Evolutionary conservation across 2,113 vertebrate species (phyloP).

Genomic region (Carlito syrichta): DNA sequence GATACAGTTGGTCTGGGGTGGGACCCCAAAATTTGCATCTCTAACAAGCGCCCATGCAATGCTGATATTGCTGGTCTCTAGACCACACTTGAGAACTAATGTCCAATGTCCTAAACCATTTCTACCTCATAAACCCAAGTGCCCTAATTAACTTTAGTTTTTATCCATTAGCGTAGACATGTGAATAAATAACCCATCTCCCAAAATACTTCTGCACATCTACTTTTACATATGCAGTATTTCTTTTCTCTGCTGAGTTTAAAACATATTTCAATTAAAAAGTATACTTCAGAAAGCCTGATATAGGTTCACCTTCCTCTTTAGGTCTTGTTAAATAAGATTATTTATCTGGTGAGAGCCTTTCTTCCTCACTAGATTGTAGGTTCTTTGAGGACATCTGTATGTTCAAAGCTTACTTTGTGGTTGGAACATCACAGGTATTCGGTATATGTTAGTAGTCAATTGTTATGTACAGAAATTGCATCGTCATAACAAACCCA

Average conservation of each 20-base stretch:
- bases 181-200: background rate
- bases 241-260: constrained; percentile 14
- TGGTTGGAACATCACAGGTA: background rate
- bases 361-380: background rate
- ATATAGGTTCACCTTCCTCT: background rate
- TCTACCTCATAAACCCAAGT: background rate
- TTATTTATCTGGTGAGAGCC: background rate
- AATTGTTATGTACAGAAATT: background rate
- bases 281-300: background rate
- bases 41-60: background rate
- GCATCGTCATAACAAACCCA: background rate
- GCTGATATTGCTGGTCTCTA: background rate
- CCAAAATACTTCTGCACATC: background rate
- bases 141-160: background rate
- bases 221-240: background rate
- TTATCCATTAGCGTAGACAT: background rate
- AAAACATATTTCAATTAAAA: background rate
- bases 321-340: background rate
- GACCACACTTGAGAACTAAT: background rate
- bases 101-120: background rate
- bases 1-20: background rate
- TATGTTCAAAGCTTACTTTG: background rate
- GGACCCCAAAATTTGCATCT: background rate
- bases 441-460: background rate
- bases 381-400: background rate